Evolutionary conservation across 2,888 invertebrate genomes (phyloP), one percentile per base, ranked within the genome.

Genomic region (Formica aserva): DNA sequence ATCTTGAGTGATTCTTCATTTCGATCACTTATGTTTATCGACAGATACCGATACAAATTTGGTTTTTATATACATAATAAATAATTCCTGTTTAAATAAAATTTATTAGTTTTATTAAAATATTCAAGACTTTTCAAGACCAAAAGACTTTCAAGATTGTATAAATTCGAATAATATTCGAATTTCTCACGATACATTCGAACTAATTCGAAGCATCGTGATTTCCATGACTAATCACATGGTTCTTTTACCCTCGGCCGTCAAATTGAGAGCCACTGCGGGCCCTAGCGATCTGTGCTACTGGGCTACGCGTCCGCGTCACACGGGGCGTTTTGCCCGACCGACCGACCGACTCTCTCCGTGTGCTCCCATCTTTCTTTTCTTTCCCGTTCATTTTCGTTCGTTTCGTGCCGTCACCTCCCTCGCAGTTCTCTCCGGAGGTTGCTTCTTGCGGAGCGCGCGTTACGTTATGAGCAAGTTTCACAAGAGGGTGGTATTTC

Each of bases 201-300:
- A 11, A 45, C 4, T 45, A 45, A 45, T 45, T 45, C 13, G 4
- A 45, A 15, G 41, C 13, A 38, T 11, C 38, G 38, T 1, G 11
- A 38, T 38, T 38, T 38, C 38, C 38, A 38, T 38, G 1, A 11
- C 38, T 38, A 9, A 38, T 38, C 11, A 38, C 38, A 9, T 38
- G 38, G 38, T 11, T 13, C 13, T 45, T 11, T 45, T 45, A 38
- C 2, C 38, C 15, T 52, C n/a, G n/a, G 15, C 15, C n/a, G n/a
- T n/a, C 52, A n/a, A n/a, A 52, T 85, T 92, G 92, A 92, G 93
- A 91, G 86, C 85, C 93, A 88, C 91, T 92, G 91, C 62, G 69
- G 55, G n/a, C 78, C 18, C 48, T 18, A 84, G 83, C 87, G 91
- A 93, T 93, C 92, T 93, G 93, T 93, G 93, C 93, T 93, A 93